Conservation (phyloP, 1,140 invertebrate species). For the Drosophila nebulosa region DNA sequence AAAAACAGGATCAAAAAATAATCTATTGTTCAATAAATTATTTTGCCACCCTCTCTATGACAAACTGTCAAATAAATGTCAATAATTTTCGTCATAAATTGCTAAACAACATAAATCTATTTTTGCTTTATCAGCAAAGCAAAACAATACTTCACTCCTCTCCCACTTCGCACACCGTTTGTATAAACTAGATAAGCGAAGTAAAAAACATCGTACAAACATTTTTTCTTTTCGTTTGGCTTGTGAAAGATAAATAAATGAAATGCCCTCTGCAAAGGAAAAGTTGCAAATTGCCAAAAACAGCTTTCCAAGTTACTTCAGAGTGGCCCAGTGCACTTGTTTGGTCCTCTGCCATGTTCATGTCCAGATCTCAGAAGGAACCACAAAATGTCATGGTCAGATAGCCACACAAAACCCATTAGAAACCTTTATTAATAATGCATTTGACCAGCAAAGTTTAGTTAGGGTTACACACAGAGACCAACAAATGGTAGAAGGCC, state of each 20-base stretch:
- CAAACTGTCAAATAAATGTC: not conserved
- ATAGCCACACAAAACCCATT: constrained; percentile 50
- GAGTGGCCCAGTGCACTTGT: not conserved
- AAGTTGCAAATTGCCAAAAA: not conserved
- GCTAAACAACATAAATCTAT: constrained; percentile 6
- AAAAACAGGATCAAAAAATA: not conserved
- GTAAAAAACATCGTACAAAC: not conserved
- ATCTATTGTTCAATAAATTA: not conserved
- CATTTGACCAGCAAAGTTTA: constrained; percentile 40
- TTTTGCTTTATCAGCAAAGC: constrained; percentile 33
- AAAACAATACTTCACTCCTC: not conserved
- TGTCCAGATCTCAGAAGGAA: not conserved
- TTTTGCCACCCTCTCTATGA: not conserved
- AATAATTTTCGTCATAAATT: constrained; percentile 21
- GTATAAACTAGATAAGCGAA: constrained; percentile 8
- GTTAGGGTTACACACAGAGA: constrained; percentile 7
- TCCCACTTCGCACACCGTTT: not conserved
- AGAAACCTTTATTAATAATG: constrained; percentile 51
- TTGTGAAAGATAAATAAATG: constrained; percentile 7
- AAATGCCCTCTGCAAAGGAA: not conserved
- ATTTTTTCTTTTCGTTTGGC: constrained; percentile 1
- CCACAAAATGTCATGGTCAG: constrained; percentile 27
- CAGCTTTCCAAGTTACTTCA: not conserved
- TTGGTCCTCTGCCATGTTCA: not conserved
- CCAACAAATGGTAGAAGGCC: constrained; percentile 8